Evolutionary conservation across 2,797 vertebrate genomes (phyloP).

Genomic region (Takifugu rubripes): DNA sequence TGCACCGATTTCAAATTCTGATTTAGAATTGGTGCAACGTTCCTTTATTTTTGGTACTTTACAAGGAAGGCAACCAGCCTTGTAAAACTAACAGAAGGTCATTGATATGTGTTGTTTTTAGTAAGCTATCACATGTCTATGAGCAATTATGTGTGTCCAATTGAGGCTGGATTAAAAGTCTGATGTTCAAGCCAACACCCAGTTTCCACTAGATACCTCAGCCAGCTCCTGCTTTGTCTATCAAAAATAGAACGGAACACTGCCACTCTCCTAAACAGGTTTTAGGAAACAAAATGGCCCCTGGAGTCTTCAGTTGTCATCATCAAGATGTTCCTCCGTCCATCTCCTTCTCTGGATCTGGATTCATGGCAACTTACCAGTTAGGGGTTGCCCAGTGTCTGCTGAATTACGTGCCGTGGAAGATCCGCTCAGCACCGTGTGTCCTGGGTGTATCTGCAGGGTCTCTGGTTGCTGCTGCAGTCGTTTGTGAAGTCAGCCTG

Average conservation of each 20-base stretch:
- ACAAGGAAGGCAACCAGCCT: not conserved
- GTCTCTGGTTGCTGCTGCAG: slow-evolving; percentile 82
- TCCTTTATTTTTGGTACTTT: not conserved
- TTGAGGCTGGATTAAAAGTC: slow-evolving; percentile 26
- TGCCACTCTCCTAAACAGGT: not conserved
- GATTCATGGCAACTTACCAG: slow-evolving; percentile 89
- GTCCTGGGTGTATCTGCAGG: slow-evolving; percentile 86
- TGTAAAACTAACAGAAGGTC: slow-evolving; percentile 9
- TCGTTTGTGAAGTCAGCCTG: slow-evolving; percentile 75
- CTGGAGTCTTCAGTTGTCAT: slow-evolving; percentile 27
- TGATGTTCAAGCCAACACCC: not conserved
- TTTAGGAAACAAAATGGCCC: slow-evolving; percentile 41
- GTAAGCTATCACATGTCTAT: slow-evolving; percentile 46
- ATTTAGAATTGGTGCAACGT: not conserved
- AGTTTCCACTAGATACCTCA: not conserved
- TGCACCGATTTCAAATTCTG: too few species aligned
- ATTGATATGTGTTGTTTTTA: slow-evolving; percentile 9
- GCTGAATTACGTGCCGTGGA: slow-evolving; percentile 74
- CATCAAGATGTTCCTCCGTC: slow-evolving; percentile 31
- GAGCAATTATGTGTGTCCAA: slow-evolving; percentile 54
- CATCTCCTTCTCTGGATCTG: slow-evolving; percentile 85
- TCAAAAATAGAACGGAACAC: not conserved
- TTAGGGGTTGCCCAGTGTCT: slow-evolving; percentile 84
- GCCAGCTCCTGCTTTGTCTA: not conserved
- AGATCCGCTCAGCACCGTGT: slow-evolving; percentile 75